Percentiles rank a stretch among this genome's conserved stretches.
Evolutionary conservation across 2,113 vertebrate species (phyloP).

Genomic region (Empidonax traillii): DNA sequence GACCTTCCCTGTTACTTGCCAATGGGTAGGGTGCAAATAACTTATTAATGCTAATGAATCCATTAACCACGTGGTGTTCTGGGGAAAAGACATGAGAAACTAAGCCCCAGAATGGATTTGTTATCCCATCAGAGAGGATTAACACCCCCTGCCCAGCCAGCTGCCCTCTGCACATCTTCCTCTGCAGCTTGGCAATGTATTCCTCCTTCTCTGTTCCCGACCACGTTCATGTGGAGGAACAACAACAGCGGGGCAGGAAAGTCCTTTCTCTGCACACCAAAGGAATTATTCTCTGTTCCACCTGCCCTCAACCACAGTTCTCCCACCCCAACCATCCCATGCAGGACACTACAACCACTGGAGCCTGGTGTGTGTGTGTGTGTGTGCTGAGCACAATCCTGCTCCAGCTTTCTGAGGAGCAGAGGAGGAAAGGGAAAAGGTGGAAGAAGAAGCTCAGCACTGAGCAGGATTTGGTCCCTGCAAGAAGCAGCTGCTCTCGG

Average conservation of each 20-base stretch:
- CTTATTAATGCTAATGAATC: neutral
- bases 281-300: neutral
- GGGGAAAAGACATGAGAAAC: neutral
- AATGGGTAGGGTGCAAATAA: neutral
- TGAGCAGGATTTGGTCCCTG: neutral
- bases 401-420: neutral
- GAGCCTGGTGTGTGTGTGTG: accelerated
- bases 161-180: neutral
- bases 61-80: neutral
- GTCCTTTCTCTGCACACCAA: neutral
- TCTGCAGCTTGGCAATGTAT: neutral
- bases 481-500: neutral
- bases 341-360: neutral
- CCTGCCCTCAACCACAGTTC: neutral
- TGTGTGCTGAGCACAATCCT: neutral
- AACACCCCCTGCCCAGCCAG: neutral
- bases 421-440: neutral
- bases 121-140: constrained; percentile 15
- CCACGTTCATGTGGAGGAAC: accelerated
- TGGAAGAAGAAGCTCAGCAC: neutral
- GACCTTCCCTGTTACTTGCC: neutral
- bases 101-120: neutral
- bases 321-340: neutral
- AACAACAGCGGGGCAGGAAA: neutral
- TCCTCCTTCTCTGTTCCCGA: neutral